Percentiles rank a stretch among this genome's conserved stretches.
These are phyloP conservation scores for Troides oblongomaculatus DNA, from an alignment of 2,888 invertebrate species.

Conservation along the genomic window DNA sequence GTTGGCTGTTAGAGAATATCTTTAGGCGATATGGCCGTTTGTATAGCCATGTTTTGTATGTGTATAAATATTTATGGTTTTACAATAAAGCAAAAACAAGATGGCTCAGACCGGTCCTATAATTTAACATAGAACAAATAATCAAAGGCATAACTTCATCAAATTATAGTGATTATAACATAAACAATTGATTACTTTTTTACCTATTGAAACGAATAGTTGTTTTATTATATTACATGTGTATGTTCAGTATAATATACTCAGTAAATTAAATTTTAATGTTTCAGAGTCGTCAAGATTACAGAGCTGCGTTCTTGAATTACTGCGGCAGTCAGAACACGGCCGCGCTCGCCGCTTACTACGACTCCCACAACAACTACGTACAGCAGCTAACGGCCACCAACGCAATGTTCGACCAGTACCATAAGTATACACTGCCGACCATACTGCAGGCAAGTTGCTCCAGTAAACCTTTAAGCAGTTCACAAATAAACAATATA, in stretches of 20 bases:
- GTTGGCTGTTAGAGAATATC: too few relatives aligned
- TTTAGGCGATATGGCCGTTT: too few relatives aligned
- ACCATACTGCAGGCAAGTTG: constrained; percentile 88
- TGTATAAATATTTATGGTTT: too few relatives aligned
- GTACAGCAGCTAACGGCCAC: constrained; percentile 95
- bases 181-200: not conserved
- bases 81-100: too few relatives aligned
- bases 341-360: constrained; percentile 86
- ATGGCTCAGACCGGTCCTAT: too few relatives aligned
- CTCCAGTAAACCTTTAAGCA: not conserved
- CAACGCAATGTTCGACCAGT: constrained; percentile 95
- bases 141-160: too few relatives aligned
- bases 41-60: too few relatives aligned
- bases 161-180: too few relatives aligned
- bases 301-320: constrained; percentile 90
- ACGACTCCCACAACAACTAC: constrained; percentile 96
- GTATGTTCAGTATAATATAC: not conserved
- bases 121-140: too few relatives aligned
- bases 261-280: not conserved
- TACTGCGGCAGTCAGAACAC: constrained; percentile 88
- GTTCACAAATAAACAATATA: too few relatives aligned
- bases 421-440: constrained; percentile 91
- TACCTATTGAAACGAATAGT: not conserved
- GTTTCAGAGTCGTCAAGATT: constrained; percentile 91
- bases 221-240: not conserved